Evolutionary conservation across 2,113 vertebrate genomes (phyloP).

Genomic region (Fregetta grallaria): DNA sequence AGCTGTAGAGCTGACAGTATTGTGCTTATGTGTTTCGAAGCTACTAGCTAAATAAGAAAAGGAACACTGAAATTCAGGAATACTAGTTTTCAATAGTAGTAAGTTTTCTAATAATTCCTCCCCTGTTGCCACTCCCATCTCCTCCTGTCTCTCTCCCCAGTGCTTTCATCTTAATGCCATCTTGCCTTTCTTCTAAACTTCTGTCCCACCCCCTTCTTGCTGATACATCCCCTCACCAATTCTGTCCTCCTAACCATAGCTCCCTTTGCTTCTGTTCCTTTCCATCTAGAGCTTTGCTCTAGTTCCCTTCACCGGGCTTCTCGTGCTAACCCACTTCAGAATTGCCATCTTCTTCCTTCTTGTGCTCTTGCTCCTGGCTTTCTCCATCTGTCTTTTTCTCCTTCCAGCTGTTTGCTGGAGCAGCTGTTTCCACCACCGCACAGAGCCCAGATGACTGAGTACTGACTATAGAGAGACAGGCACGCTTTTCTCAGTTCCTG

Average conservation of each 20-base stretch:
- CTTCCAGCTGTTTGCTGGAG: constrained; percentile 10
- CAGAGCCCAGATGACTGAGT: background rate
- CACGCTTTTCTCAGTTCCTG: background rate
- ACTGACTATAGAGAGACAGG: background rate
- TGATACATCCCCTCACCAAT: background rate
- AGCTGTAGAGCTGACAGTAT: background rate
- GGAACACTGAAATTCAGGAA: background rate
- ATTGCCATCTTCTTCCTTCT: background rate
- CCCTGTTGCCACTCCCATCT: background rate
- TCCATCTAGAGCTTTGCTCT: background rate
- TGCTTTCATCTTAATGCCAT: background rate
- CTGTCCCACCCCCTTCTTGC: background rate
- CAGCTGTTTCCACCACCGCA: background rate
- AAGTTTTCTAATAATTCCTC: background rate
- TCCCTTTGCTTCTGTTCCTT: background rate
- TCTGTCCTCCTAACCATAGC: background rate
- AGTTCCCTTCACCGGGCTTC: background rate
- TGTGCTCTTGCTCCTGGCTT: background rate
- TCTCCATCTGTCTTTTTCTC: background rate
- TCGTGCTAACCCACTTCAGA: background rate
- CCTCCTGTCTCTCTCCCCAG: background rate
- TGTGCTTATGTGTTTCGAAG: background rate
- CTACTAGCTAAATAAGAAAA: background rate
- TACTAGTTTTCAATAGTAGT: background rate
- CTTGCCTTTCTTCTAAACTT: background rate